phyloP scores from a whole-genome alignment of 2,888 invertebrate genomes.

The Pinctada fucata region DNA sequence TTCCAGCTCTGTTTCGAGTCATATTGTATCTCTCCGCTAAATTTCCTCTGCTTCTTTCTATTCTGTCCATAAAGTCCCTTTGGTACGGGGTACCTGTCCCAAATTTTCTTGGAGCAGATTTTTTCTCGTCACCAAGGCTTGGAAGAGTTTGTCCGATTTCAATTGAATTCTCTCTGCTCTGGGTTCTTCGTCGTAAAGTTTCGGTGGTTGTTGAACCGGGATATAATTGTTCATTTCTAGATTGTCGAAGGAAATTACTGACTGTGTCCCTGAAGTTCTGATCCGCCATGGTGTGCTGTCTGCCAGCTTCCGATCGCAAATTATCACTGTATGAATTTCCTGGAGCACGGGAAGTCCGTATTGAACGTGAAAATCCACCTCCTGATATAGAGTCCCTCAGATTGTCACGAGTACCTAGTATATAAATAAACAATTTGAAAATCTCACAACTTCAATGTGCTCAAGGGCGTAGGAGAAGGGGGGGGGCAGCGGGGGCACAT shows the following conservation, averaged over 20 bases:
- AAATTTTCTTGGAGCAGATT: constrained; percentile 14
- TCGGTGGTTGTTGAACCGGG: background rate
- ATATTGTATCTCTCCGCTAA: constrained; percentile 4
- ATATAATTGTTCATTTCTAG: background rate
- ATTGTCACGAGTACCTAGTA: background rate
- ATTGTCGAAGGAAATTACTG: background rate
- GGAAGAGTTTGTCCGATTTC: constrained; percentile 15
- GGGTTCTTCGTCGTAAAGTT: background rate
- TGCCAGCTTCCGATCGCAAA: background rate
- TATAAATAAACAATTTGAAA: background rate
- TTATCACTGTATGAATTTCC: background rate
- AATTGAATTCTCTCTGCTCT: background rate
- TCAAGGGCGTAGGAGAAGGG: too few relatives aligned
- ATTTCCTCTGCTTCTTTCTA: background rate
- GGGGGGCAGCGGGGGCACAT: too few relatives aligned
- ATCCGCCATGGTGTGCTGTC: background rate
- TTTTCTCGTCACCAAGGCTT: background rate
- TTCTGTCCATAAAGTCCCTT: constrained; percentile 8
- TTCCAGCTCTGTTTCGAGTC: background rate
- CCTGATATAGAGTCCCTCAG: background rate
- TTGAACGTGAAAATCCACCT: background rate
- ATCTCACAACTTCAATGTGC: too few relatives aligned
- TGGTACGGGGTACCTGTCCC: background rate
- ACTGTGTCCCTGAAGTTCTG: constrained; percentile 3
- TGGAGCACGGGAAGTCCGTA: background rate